Percentiles rank a stretch among this genome's conserved stretches.
phyloP scores from a whole-genome alignment of 2,797 vertebrate genomes.

The Helarctos malayanus region DNA sequence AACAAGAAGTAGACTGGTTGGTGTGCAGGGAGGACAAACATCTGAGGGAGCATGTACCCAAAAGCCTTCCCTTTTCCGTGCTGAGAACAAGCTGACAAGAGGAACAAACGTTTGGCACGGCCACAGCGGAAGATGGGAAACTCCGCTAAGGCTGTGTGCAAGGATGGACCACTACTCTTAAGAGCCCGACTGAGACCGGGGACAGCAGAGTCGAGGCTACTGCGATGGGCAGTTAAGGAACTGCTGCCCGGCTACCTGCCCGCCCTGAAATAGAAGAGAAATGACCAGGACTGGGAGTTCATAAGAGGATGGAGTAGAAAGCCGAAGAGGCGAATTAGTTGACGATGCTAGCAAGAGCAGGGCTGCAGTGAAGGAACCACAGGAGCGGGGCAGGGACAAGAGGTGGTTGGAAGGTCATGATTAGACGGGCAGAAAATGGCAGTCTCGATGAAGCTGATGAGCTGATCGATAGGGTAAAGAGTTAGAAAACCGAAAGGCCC shows the following conservation, averaged over 20 bases:
- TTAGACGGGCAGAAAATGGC: neutral
- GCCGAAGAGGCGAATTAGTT: neutral
- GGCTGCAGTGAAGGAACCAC: neutral
- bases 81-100: constrained; percentile 31
- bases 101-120: neutral
- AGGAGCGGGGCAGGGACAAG: neutral
- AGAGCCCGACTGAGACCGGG: neutral
- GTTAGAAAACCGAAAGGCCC: neutral
- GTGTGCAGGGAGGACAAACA: neutral
- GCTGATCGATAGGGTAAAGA: neutral
- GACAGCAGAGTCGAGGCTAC: neutral
- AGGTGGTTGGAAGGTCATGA: neutral
- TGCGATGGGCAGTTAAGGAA: neutral
- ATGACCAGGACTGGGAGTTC: neutral
- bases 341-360: neutral
- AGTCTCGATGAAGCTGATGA: neutral
- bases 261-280: neutral
- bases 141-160: neutral
- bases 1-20: neutral
- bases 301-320: neutral
- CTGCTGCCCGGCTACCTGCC: neutral
- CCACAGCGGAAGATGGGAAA: neutral
- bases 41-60: neutral
- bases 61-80: constrained; percentile 35
- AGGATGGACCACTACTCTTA: neutral